Conservation (phyloP, 2,113 vertebrate genomes). For the Oryzias javanicus region DNA sequence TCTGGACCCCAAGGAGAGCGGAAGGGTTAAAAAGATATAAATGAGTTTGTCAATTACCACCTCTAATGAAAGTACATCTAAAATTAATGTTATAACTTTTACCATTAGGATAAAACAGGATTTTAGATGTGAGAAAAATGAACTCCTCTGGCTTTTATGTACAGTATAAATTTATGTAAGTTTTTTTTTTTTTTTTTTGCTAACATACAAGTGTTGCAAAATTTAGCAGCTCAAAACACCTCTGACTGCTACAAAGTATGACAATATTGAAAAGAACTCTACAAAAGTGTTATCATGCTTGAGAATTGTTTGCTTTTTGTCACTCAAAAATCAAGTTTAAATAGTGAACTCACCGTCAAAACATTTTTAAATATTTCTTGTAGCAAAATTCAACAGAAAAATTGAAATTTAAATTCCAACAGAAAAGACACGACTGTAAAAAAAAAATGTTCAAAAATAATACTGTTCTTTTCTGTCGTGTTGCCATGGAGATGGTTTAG, state of each 20-base stretch:
- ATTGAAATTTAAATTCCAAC: neutral
- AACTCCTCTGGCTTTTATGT: constrained; percentile 17
- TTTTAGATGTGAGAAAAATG: constrained; percentile 2
- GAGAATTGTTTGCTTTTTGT: neutral
- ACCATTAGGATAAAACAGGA: too few relatives aligned
- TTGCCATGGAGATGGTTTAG: constrained; percentile 13
- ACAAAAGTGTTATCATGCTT: constrained; percentile 23
- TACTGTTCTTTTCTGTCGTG: constrained; percentile 42
- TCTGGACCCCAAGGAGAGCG: too few relatives aligned
- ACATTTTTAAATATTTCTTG: constrained; percentile 36
- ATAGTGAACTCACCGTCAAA: constrained; percentile 8
- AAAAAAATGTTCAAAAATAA: constrained; percentile 50
- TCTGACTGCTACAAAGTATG: constrained; percentile 26
- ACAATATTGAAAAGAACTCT: constrained; percentile 13
- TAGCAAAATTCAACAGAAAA: constrained; percentile 19
- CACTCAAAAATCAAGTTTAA: constrained; percentile 17
- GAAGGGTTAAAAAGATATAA: too few relatives aligned
- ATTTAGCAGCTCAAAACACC: constrained; percentile 47
- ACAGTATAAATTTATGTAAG: constrained; percentile 45
- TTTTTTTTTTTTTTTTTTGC: neutral
- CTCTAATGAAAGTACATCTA: too few relatives aligned
- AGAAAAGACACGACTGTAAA: neutral
- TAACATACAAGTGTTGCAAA: constrained; percentile 17
- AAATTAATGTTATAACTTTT: too few relatives aligned
- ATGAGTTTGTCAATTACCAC: too few relatives aligned